A percentile compares a stretch with the other conserved stretches of the same genome.
These are phyloP conservation scores for Diarsia brunnea DNA, from an alignment of 2,888 invertebrate genomes.

Conservation along the genomic window DNA sequence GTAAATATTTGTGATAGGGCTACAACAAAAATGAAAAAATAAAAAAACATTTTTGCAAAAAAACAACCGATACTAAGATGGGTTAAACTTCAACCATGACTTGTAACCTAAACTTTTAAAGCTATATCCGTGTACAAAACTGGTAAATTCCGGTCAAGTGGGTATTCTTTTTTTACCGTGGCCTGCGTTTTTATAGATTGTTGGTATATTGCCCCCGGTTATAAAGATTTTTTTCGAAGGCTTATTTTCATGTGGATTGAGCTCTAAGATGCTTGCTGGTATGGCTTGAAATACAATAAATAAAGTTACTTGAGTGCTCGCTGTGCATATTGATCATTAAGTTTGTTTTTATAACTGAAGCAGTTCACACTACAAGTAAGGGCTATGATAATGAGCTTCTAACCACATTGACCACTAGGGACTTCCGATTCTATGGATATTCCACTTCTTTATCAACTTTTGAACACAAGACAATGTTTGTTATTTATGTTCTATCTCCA, in stretches of 20 bases:
- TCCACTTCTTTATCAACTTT: neutral
- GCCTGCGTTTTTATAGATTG: no score
- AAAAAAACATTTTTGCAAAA: no score
- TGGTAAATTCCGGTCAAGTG: neutral
- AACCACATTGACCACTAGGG: neutral
- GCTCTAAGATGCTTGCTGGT: no score
- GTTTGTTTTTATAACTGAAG: neutral
- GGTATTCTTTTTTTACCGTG: neutral
- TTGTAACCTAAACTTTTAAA: slow-evolving; percentile 5
- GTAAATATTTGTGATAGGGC: no score
- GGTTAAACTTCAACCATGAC: slow-evolving; percentile 2
- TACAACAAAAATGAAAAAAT: no score
- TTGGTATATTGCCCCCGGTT: no score
- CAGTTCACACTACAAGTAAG: neutral
- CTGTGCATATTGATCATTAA: neutral
- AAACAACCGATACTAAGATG: neutral
- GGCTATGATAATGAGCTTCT: neutral
- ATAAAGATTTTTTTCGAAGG: neutral
- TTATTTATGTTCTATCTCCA: no score
- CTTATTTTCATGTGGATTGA: neutral
- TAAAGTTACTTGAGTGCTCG: no score
- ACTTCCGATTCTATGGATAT: neutral
- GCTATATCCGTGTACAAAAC: slow-evolving; percentile 13
- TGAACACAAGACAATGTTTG: no score
- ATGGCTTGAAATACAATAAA: no score